Percentiles rank a stretch among this genome's conserved stretches.
phyloP scores from a whole-genome alignment of 2,113 vertebrate genomes.

The Hiodon alosoides region DNA sequence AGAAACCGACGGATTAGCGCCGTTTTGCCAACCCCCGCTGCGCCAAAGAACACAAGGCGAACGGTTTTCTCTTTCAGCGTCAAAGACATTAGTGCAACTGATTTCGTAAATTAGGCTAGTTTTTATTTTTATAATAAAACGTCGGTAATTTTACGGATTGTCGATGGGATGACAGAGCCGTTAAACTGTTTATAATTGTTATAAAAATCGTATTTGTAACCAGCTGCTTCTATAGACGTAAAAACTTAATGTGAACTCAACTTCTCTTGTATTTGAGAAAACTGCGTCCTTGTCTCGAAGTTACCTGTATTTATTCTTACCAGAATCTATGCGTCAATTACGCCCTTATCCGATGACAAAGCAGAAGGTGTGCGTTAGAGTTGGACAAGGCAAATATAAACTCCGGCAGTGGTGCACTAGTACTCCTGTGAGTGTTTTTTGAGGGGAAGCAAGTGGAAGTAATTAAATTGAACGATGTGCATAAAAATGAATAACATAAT shows the following conservation, averaged over 20 bases:
- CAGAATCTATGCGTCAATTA: slow-evolving; percentile 8
- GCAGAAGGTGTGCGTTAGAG: slow-evolving; percentile 1
- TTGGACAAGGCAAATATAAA: too few relatives aligned
- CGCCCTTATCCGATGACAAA: slow-evolving; percentile 1
- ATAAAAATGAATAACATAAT: too few relatives aligned
- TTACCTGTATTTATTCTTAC: slow-evolving; percentile 15
- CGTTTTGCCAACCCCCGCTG: slow-evolving; percentile 63
- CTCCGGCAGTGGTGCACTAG: too few relatives aligned
- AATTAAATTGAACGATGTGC: too few relatives aligned
- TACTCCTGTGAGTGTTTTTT: neutral
- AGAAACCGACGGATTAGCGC: slow-evolving; percentile 62
- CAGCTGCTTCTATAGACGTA: neutral
- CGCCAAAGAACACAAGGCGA: slow-evolving; percentile 61
- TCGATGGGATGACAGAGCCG: neutral
- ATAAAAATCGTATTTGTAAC: neutral
- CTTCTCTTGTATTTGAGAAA: neutral
- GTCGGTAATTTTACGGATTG: neutral
- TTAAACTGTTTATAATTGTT: neutral
- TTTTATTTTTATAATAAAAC: neutral
- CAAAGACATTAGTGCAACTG: slow-evolving; percentile 40
- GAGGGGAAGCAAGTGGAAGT: neutral
- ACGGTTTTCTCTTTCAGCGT: slow-evolving; percentile 35
- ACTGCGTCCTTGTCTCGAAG: too few relatives aligned
- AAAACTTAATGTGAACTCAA: neutral
- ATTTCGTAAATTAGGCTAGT: neutral